Conservation (phyloP, 2,888 invertebrate genomes). For the Nudaria mundana region DNA sequence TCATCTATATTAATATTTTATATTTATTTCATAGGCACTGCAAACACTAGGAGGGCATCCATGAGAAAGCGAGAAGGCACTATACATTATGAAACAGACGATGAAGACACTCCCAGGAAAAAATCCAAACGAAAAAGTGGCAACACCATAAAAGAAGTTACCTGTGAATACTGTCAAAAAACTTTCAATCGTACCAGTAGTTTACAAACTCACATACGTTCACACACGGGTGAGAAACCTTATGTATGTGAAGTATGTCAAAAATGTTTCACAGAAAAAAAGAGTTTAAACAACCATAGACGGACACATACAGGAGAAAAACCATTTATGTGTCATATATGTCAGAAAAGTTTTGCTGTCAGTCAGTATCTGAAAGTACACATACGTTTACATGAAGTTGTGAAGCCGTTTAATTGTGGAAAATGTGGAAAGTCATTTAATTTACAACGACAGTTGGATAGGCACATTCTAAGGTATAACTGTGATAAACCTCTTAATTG, state of each 20-base stretch:
- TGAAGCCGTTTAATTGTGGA: neutral
- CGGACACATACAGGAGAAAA: slow-evolving; percentile 1
- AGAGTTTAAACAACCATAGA: neutral
- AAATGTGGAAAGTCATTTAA: neutral
- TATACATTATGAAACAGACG: too few relatives aligned
- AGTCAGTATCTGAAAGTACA: neutral
- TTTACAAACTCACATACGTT: neutral
- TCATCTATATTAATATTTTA: neutral
- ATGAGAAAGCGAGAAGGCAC: neutral
- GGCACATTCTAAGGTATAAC: neutral
- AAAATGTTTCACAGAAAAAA: neutral
- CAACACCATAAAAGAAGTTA: neutral
- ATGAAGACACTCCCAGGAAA: neutral
- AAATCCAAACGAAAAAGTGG: neutral
- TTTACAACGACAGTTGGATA: neutral
- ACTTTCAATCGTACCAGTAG: neutral
- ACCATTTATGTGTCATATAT: neutral
- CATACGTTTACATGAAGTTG: neutral
- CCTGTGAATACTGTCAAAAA: neutral
- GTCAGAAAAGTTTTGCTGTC: neutral
- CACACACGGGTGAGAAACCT: neutral
- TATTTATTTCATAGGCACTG: neutral
- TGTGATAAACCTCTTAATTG: neutral
- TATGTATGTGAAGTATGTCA: neutral
- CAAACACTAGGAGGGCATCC: neutral